Conservation (phyloP, 2,888 invertebrate species). For the Drosophila stalkeri region DNA sequence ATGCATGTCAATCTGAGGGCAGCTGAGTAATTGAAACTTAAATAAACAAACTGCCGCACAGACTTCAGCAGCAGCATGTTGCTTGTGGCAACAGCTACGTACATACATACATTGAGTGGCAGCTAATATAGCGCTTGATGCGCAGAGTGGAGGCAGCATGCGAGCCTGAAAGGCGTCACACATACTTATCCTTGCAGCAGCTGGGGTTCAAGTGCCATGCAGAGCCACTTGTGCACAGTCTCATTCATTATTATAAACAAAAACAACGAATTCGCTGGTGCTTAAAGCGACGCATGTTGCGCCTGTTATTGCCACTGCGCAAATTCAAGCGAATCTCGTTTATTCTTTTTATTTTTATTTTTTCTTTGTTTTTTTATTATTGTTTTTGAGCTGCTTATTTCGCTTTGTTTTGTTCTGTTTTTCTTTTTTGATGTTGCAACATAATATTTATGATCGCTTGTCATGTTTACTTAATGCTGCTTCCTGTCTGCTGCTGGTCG, state of each 20-base stretch:
- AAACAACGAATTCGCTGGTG: slow-evolving; percentile 42
- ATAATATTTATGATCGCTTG: slow-evolving; percentile 50
- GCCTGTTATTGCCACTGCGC: slow-evolving; percentile 21
- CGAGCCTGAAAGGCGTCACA: slow-evolving; percentile 27
- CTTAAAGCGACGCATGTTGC: slow-evolving; percentile 33
- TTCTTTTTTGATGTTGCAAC: slow-evolving; percentile 30
- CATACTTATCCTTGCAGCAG: slow-evolving; percentile 36
- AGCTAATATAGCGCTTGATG: background rate
- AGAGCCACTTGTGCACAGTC: slow-evolving; percentile 67
- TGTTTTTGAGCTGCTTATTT: slow-evolving; percentile 9
- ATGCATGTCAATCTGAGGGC: slow-evolving; percentile 70
- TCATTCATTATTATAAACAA: slow-evolving; percentile 65
- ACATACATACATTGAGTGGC: slow-evolving; percentile 32
- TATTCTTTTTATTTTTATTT: slow-evolving; percentile 3
- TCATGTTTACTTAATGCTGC: slow-evolving; percentile 41
- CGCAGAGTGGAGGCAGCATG: background rate
- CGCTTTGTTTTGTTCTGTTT: background rate
- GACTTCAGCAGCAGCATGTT: slow-evolving; percentile 35
- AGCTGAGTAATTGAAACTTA: slow-evolving; percentile 76
- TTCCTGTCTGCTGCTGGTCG: slow-evolving; percentile 21
- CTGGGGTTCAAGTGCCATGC: slow-evolving; percentile 57
- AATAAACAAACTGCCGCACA: slow-evolving; percentile 65
- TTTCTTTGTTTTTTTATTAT: background rate
- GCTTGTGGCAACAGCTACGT: background rate
- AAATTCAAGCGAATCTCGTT: slow-evolving; percentile 18